Percentiles rank a stretch among this genome's conserved stretches.
Evolutionary conservation across 2,797 vertebrate species (phyloP).

Genomic region (Enteromius anoplus): DNA sequence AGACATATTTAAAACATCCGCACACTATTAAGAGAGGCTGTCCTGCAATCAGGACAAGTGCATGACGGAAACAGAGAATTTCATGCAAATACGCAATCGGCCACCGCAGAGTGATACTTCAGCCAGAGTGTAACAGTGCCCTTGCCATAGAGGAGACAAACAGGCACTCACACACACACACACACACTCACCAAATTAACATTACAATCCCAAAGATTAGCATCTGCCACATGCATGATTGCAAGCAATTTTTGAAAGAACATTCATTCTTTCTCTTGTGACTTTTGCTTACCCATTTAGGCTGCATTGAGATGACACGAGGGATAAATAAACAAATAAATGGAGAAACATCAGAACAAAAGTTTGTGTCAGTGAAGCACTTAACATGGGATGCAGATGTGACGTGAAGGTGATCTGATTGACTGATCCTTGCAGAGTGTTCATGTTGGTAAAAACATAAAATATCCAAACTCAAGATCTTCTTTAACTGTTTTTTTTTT

Average conservation of each 20-base stretch:
- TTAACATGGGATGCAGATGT: constrained; percentile 7
- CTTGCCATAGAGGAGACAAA: constrained; percentile 65
- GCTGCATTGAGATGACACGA: constrained; percentile 69
- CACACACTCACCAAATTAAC: constrained; percentile 71
- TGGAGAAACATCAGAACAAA: constrained; percentile 72
- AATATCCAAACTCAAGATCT: not conserved
- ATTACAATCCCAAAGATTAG: constrained; percentile 75
- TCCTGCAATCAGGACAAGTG: constrained; percentile 81
- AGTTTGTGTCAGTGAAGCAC: constrained; percentile 54
- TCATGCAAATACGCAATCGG: constrained; percentile 76
- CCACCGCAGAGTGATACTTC: constrained; percentile 67
- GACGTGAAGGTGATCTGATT: not conserved
- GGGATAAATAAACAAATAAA: constrained; percentile 61
- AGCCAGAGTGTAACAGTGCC: constrained; percentile 57
- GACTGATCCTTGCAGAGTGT: not conserved
- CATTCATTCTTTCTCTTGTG: constrained; percentile 40
- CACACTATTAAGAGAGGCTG: constrained; percentile 79
- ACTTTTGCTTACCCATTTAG: constrained; percentile 79
- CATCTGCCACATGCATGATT: constrained; percentile 76
- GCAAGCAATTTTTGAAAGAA: constrained; percentile 68
- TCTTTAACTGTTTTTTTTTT: constrained; percentile 18
- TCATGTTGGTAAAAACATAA: not conserved
- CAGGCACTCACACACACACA: constrained; percentile 45
- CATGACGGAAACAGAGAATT: constrained; percentile 61
- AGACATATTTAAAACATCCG: constrained; percentile 78